Evolutionary conservation across 2,113 vertebrate species (phyloP).

Genomic region (Leuciscus idus): DNA sequence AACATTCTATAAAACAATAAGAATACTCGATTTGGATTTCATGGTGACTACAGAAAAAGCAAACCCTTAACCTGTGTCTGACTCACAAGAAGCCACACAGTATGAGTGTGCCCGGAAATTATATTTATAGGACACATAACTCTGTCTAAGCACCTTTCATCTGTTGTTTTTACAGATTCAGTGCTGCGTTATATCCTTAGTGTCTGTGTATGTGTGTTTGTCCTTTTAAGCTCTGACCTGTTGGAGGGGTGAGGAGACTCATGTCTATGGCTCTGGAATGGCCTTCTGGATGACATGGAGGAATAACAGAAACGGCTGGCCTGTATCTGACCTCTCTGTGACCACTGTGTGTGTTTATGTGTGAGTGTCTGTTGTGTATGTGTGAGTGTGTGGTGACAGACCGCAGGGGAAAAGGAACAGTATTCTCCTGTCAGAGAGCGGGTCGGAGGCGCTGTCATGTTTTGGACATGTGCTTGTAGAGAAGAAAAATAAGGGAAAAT

Average conservation of each 20-base stretch:
- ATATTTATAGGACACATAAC: not conserved
- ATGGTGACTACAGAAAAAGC: not conserved
- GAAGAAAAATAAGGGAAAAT: not conserved
- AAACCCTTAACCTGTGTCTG: not conserved
- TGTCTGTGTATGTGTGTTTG: not conserved
- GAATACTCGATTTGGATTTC: too few relatives aligned
- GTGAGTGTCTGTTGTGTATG: conserved; percentile 24
- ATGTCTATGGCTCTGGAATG: not conserved
- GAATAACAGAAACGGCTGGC: conserved; percentile 34
- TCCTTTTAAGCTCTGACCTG: not conserved
- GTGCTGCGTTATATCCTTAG: conserved; percentile 39
- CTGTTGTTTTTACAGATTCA: conserved; percentile 66
- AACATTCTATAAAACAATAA: too few relatives aligned
- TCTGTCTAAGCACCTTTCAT: conserved; percentile 13
- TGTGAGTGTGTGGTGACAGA: conserved; percentile 19
- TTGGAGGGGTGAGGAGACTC: not conserved
- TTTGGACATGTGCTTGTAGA: not conserved
- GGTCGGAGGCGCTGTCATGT: not conserved
- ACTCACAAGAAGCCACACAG: not conserved
- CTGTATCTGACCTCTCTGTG: conserved; percentile 27
- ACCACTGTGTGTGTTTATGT: conserved; percentile 33
- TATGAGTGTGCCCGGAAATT: not conserved
- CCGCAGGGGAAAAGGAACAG: conserved; percentile 6
- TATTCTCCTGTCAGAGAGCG: conserved; percentile 14
- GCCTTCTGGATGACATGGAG: conserved; percentile 6